Evolutionary conservation across 2,888 invertebrate genomes (phyloP).

Genomic region (Omphaloscelis lunosa): DNA sequence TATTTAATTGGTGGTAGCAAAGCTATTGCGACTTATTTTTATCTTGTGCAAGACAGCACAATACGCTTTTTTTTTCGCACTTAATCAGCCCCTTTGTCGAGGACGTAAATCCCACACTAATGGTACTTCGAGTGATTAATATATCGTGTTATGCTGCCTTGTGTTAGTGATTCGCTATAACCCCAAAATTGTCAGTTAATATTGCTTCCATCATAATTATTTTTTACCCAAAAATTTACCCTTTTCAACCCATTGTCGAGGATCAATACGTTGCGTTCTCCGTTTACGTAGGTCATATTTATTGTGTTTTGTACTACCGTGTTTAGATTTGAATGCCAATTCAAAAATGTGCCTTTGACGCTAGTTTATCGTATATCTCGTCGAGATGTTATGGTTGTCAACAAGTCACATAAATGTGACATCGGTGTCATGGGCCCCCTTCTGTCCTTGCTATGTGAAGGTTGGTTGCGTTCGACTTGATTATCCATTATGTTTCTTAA

Average conservation of each 20-base stretch:
- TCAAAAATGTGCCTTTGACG: slow-evolving; percentile 47
- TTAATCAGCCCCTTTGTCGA: not conserved
- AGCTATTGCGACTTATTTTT: slow-evolving; percentile 64
- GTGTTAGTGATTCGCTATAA: slow-evolving; percentile 62
- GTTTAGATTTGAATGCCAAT: slow-evolving; percentile 49
- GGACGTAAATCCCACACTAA: not conserved
- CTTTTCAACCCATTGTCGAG: slow-evolving; percentile 65
- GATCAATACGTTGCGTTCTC: slow-evolving; percentile 37
- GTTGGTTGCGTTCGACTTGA: slow-evolving; percentile 61
- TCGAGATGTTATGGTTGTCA: slow-evolving; percentile 31
- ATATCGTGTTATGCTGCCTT: slow-evolving; percentile 56
- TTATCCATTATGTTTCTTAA: slow-evolving; percentile 70
- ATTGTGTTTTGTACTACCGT: slow-evolving; percentile 47
- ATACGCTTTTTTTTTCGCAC: slow-evolving; percentile 14
- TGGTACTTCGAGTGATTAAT: slow-evolving; percentile 1
- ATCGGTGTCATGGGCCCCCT: slow-evolving; percentile 41
- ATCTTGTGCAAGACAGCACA: slow-evolving; percentile 58
- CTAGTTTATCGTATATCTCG: slow-evolving; percentile 20
- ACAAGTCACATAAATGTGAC: slow-evolving; percentile 26
- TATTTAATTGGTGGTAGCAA: slow-evolving; percentile 69
- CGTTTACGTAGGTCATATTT: slow-evolving; percentile 33
- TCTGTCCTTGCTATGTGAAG: slow-evolving; percentile 23
- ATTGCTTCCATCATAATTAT: slow-evolving; percentile 62
- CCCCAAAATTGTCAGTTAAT: slow-evolving; percentile 62
- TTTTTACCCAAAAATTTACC: slow-evolving; percentile 54